Evolutionary conservation across 2,113 vertebrate genomes (phyloP).

Genomic region (Marmota flaviventris): DNA sequence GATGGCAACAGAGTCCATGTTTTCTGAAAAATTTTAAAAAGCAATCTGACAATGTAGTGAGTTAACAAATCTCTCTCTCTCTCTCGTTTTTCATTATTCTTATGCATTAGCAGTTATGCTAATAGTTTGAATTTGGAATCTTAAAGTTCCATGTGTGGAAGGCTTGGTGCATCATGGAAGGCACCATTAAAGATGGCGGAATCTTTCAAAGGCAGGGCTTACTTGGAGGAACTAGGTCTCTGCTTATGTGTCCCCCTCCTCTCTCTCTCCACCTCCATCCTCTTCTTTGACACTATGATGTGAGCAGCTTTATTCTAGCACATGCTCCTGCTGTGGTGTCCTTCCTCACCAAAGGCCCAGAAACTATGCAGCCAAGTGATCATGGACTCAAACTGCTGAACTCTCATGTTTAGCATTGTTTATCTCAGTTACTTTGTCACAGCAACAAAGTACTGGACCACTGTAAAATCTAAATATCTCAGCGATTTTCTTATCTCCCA

Average conservation of each 20-base stretch:
- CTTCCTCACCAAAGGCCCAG: not conserved
- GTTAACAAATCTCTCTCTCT: not conserved
- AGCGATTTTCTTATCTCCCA: not conserved
- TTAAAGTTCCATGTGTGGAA: not conserved
- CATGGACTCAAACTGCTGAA: not conserved
- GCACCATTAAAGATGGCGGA: not conserved
- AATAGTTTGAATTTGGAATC: not conserved
- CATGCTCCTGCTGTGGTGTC: not conserved
- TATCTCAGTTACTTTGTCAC: not conserved
- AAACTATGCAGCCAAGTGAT: not conserved
- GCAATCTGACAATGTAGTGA: not conserved
- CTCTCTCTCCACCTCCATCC: no score
- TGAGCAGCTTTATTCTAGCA: not conserved
- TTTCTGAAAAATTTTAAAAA: conserved; percentile 13
- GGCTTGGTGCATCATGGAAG: not conserved
- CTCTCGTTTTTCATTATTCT: not conserved
- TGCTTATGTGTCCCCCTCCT: no score
- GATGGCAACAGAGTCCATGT: not conserved
- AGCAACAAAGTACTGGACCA: not conserved
- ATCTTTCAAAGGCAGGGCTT: not conserved
- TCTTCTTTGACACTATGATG: not conserved
- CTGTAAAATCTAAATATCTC: not conserved
- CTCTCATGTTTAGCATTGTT: not conserved
- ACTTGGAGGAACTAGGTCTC: not conserved
- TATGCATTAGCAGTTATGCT: not conserved